Evolutionary conservation across 2,888 invertebrate species (phyloP), one percentile per base, ranked within the genome.

Genomic region (Ochropacha duplaris): DNA sequence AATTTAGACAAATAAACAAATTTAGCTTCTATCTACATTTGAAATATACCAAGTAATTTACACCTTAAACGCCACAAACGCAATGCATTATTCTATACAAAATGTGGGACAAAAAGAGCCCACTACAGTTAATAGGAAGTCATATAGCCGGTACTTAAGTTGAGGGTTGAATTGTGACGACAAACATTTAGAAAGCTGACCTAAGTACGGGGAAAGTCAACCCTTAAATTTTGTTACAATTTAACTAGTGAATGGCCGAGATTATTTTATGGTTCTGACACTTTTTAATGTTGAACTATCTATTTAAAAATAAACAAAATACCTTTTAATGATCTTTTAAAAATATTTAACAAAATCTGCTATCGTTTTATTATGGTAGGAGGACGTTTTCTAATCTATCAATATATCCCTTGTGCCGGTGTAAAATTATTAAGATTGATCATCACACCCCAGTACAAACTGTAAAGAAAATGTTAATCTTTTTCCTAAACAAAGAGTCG

Each of bases 91-190:
- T 79, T 73, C 71, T 64, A 69, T 74, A 77, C 75, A 76, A 79
- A 81, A 80, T 74, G 73, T 75, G 63, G 64, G 69, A 71, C 78
- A 81, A 80, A 81, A 86, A 86, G 52, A 84, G 78, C 76, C 68
- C 69, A 68, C 79, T 74, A 75, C 71, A 71, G 69, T 81, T 84
- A 84, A 86, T 84, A 78, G 72, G 69, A 60, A 64, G 71, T 72
- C 78, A 74, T 82, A 81, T 76, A 74, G 69, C 68, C 44, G 76
- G 79, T 78, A 68, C 79, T 84, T 79, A 74, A 73, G 74, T 73
- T 76, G 76, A 76, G 76, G 78, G 78, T 76, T 64, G 71, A 79
- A 78, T 76, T 79, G 78, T 76, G 66, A 72, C 68, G 69, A 60
- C 60, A 59, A 60, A 62, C 65, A 68, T 52, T 52, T 52, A 4